These are phyloP conservation scores for Eudorcas thomsonii DNA, from an alignment of 2,113 vertebrate species.

Conservation along the genomic window DNA sequence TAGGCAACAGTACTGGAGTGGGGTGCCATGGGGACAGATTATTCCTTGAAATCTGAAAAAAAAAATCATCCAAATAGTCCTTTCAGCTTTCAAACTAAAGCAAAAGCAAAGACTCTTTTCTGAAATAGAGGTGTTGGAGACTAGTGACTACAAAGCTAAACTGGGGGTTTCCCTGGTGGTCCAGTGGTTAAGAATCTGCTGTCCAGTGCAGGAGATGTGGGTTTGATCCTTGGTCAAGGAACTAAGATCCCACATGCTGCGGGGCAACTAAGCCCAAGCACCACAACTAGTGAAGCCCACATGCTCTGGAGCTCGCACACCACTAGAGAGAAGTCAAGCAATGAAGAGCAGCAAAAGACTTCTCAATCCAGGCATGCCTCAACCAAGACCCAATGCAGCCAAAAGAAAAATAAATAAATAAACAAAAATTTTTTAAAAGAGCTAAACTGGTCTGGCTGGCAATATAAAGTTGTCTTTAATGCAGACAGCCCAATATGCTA, in stretches of 20 bases:
- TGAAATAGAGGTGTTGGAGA: not conserved
- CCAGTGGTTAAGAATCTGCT: not conserved
- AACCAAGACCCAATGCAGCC: not conserved
- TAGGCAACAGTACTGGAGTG: no score
- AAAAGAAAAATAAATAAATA: not conserved
- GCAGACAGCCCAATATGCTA: not conserved
- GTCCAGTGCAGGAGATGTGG: not conserved
- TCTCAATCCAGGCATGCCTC: not conserved
- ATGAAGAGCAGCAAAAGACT: not conserved
- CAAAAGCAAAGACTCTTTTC: not conserved
- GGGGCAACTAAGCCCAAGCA: not conserved
- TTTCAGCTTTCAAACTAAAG: not conserved
- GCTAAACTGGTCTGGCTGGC: not conserved
- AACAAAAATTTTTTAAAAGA: not conserved
- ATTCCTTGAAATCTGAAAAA: not conserved
- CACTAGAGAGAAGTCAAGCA: not conserved
- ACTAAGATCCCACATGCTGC: not conserved
- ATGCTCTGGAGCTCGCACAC: accelerated
- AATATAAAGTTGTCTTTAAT: not conserved
- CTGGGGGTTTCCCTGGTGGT: not conserved
- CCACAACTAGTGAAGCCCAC: not conserved
- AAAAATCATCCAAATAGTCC: not conserved
- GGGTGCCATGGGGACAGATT: not conserved
- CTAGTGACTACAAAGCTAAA: not conserved
- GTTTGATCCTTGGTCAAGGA: accelerated